Evolutionary conservation across 1,140 invertebrate species (phyloP).

Genomic region (Cotesia vestalis): DNA sequence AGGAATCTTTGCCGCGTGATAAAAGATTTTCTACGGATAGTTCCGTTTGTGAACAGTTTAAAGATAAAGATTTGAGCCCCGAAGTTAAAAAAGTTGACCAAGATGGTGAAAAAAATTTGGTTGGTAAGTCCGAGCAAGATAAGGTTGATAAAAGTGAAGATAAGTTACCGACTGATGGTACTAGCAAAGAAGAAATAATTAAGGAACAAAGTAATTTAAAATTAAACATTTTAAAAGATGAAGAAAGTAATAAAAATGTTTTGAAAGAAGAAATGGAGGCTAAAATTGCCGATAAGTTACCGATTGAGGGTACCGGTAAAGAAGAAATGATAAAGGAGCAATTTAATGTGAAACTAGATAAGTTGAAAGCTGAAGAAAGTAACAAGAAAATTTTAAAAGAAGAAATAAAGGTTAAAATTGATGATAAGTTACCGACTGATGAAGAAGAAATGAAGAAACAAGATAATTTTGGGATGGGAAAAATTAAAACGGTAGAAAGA

Average conservation of each 20-base stretch:
- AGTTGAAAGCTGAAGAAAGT: background rate
- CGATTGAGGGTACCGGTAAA: too few relatives aligned
- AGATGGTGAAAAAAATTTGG: background rate
- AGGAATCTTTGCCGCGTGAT: slow-evolving; percentile 28
- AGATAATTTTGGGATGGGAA: slow-evolving; percentile 9
- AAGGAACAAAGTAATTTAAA: slow-evolving; percentile 28
- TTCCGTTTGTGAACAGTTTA: slow-evolving; percentile 4
- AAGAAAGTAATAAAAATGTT: slow-evolving; percentile 28
- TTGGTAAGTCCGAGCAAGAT: background rate
- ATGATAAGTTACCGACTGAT: background rate
- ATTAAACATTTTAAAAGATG: slow-evolving; percentile 14
- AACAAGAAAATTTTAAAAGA: too few relatives aligned
- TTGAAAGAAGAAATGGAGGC: slow-evolving; percentile 7
- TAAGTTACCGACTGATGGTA: background rate
- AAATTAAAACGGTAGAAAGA: slow-evolving; percentile 19
- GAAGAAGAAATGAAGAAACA: slow-evolving; percentile 34
- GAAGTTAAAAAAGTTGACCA: slow-evolving; percentile 21
- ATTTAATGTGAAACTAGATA: too few relatives aligned
- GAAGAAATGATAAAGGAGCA: too few relatives aligned
- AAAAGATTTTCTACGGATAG: slow-evolving; percentile 24
- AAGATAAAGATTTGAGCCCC: slow-evolving; percentile 15
- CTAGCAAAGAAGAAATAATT: slow-evolving; percentile 17
- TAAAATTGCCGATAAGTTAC: too few relatives aligned
- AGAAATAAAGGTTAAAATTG: slow-evolving; percentile 2
- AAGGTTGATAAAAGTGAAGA: background rate